Conservation (phyloP, 2,888 invertebrate genomes). For the Arge pagana region DNA sequence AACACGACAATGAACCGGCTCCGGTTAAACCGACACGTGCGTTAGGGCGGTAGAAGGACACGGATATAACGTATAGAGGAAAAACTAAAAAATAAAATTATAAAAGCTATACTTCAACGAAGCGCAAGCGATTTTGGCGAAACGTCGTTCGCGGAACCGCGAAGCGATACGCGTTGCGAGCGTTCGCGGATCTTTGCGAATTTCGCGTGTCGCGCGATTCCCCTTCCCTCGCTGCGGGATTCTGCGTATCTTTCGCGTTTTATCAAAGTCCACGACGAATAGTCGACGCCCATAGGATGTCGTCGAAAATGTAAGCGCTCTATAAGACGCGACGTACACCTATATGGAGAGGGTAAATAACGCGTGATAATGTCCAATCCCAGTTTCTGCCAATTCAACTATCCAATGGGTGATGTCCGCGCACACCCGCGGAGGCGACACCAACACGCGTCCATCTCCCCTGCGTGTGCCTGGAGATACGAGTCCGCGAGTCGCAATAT, state of each 20-base stretch:
- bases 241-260: neutral
- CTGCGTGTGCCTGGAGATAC: neutral
- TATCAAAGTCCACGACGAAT: neutral
- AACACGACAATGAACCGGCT: too few species aligned
- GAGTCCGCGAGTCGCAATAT: neutral
- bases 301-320: neutral
- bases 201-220: too few species aligned
- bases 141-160: too few species aligned
- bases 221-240: neutral
- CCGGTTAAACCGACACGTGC: too few species aligned
- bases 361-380: conserved; percentile 6
- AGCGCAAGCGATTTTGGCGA: too few species aligned
- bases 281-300: conserved; percentile 11
- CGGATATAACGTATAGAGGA: too few species aligned
- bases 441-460: neutral
- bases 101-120: too few species aligned
- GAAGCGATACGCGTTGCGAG: too few species aligned
- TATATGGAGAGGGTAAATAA: conserved; percentile 1
- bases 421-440: neutral
- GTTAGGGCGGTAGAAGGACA: too few species aligned
- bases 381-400: conserved; percentile 10
- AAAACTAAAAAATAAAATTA: too few species aligned
- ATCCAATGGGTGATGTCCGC: conserved; percentile 1
- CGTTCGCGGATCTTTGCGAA: too few species aligned
- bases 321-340: conserved; percentile 2